A percentile compares a stretch with the other conserved stretches of the same genome.
These are phyloP conservation scores for Prionace glauca DNA, from an alignment of 2,797 vertebrate species.

Conservation along the genomic window DNA sequence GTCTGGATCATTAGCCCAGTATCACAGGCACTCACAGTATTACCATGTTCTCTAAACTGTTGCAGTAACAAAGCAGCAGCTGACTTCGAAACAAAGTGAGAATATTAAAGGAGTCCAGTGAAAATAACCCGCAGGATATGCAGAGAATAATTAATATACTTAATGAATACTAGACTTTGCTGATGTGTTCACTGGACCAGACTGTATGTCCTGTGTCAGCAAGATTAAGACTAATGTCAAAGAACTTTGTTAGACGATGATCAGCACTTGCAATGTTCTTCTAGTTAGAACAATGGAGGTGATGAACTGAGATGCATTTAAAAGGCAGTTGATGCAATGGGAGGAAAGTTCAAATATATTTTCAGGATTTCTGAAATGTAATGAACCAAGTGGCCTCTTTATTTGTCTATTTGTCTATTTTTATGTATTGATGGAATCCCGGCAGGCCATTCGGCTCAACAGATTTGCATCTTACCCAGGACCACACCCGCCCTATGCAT, in stretches of 20 bases:
- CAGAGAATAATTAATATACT: background rate
- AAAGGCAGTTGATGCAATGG: background rate
- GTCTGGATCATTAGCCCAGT: background rate
- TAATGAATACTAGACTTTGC: background rate
- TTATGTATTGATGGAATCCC: background rate
- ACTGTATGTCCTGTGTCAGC: background rate
- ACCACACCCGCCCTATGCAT: too few species aligned
- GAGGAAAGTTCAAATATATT: background rate
- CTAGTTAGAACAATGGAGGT: background rate
- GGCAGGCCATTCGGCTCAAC: too few species aligned
- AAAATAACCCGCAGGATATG: background rate
- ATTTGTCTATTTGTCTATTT: background rate
- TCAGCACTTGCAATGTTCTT: background rate
- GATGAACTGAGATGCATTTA: background rate
- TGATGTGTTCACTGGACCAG: background rate
- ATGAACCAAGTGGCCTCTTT: background rate
- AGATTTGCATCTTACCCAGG: too few species aligned
- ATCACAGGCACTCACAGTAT: background rate
- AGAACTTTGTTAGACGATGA: background rate
- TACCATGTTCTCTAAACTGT: background rate
- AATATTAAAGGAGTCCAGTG: background rate
- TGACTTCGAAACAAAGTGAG: background rate
- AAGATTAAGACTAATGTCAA: background rate
- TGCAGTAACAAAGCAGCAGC: background rate
- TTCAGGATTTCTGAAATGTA: background rate